phyloP scores from a whole-genome alignment of 2,113 vertebrate genomes.

The Balaeniceps rex region DNA sequence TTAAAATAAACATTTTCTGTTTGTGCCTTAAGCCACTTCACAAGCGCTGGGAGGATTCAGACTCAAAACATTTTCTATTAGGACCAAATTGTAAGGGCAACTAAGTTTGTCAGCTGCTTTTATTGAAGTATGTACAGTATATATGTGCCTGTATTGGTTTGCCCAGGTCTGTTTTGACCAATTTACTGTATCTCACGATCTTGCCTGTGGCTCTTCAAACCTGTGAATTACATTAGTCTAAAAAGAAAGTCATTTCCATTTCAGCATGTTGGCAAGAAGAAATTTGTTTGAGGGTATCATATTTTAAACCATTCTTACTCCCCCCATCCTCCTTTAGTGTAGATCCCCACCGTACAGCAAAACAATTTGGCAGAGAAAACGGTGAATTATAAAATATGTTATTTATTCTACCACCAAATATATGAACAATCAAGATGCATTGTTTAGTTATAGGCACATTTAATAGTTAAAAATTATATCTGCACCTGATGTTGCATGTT shows the following conservation, averaged over 20 bases:
- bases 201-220: constrained; percentile 49
- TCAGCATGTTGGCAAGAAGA: constrained; percentile 32
- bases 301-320: constrained; percentile 27
- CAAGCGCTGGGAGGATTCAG: neutral
- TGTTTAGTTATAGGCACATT: constrained; percentile 75
- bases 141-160: constrained; percentile 10
- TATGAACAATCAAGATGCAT: constrained; percentile 74
- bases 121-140: neutral
- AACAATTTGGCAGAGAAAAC: constrained; percentile 37
- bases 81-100: constrained; percentile 14
- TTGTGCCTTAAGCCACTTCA: constrained; percentile 16
- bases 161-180: constrained; percentile 62
- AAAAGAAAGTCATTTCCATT: constrained; percentile 66
- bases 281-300: constrained; percentile 41
- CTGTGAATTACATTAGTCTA: constrained; percentile 60
- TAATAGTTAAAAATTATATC: constrained; percentile 82
- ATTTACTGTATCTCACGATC: constrained; percentile 42
- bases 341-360: constrained; percentile 24
- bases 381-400: constrained; percentile 56
- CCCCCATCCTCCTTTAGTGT: neutral
- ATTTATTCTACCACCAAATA: constrained; percentile 55
- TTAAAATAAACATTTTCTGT: constrained; percentile 43
- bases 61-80: neutral
- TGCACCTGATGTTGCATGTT: constrained; percentile 82
- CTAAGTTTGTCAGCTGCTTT: constrained; percentile 43